phyloP scores from a whole-genome alignment of 2,888 invertebrate species.

The Erebia palarica region DNA sequence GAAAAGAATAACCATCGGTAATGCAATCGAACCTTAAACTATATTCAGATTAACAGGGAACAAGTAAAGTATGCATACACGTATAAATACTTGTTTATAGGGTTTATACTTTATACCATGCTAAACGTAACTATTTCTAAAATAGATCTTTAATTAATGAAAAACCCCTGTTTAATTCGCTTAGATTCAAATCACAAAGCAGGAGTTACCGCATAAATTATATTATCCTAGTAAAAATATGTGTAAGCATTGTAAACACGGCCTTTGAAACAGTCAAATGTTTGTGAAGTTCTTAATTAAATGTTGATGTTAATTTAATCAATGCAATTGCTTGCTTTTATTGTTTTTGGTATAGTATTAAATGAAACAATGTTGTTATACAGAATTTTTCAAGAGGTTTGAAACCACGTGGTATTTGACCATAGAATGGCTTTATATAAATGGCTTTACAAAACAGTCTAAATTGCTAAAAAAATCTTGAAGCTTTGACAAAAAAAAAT shows the following conservation, averaged over 20 bases:
- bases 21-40: no score
- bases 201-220: not conserved
- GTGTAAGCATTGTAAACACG: not conserved
- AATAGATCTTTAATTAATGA: not conserved
- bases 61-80: no score
- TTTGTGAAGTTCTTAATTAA: slow-evolving; percentile 12
- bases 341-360: not conserved
- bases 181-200: not conserved
- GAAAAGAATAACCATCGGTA: no score
- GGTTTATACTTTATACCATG: no score
- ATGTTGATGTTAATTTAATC: not conserved
- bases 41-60: no score
- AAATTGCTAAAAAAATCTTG: no score
- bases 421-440: no score
- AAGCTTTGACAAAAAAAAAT: no score
- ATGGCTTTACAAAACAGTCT: no score
- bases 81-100: no score
- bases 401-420: no score
- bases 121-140: not conserved
- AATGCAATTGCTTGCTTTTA: not conserved
- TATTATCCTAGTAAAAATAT: slow-evolving; percentile 1
- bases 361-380: not conserved
- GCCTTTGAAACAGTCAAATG: slow-evolving; percentile 8
- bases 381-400: not conserved
- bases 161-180: not conserved